These are phyloP conservation scores for Lycaena phlaeas DNA, from an alignment of 2,888 invertebrate species.

Conservation along the genomic window DNA sequence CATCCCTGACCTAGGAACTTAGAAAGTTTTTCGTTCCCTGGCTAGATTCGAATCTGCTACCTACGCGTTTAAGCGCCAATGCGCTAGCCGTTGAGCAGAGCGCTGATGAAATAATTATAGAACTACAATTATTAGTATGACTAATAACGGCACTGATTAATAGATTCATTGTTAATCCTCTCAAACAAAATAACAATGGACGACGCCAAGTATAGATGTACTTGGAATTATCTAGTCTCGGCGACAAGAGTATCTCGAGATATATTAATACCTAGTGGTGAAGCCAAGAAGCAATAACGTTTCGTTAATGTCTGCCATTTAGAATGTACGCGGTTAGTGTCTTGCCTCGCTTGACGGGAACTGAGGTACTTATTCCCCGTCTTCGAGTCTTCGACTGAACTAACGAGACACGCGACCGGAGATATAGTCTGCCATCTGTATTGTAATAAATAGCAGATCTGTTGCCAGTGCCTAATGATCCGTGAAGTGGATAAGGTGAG, in stretches of 20 bases:
- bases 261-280: conserved; percentile 61
- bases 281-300: conserved; percentile 62
- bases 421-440: conserved; percentile 56
- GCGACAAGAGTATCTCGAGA: conserved; percentile 40
- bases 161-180: too few relatives aligned
- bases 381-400: conserved; percentile 27
- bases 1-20: too few relatives aligned
- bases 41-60: too few relatives aligned
- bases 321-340: conserved; percentile 57
- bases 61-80: too few relatives aligned
- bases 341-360: conserved; percentile 45
- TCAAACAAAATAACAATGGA: conserved; percentile 17
- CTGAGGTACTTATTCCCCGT: conserved; percentile 42
- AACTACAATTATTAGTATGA: too few relatives aligned
- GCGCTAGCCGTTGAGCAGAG: too few relatives aligned
- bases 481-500: conserved; percentile 74
- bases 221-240: conserved; percentile 40
- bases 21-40: too few relatives aligned
- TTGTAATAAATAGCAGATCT: conserved; percentile 67
- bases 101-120: too few relatives aligned
- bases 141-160: too few relatives aligned
- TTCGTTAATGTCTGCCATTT: conserved; percentile 65
- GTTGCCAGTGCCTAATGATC: conserved; percentile 65
- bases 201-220: conserved; percentile 39
- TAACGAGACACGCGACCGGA: conserved; percentile 51